Evolutionary conservation across 2,113 vertebrate genomes (phyloP).

Genomic region (Gavialis gangeticus): DNA sequence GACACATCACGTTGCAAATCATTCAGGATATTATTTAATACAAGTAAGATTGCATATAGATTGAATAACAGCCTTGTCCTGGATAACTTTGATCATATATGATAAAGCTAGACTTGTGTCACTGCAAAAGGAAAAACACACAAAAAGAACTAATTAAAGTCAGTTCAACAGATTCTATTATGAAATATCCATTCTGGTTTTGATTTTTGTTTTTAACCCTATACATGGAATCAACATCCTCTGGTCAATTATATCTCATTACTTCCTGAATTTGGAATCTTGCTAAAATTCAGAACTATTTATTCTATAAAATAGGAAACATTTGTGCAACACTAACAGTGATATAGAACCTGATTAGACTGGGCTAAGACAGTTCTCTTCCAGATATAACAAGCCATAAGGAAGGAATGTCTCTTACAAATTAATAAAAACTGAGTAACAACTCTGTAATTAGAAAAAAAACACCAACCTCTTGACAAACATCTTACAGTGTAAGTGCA

Average conservation of each 20-base stretch:
- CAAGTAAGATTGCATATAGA: neutral
- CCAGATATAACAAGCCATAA: neutral
- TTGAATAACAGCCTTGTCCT: neutral
- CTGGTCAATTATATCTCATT: neutral
- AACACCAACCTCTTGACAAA: too few species aligned
- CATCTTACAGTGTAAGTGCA: too few species aligned
- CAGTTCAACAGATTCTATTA: neutral
- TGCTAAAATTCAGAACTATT: neutral
- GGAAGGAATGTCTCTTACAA: neutral
- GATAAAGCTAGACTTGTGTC: neutral
- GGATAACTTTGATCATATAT: neutral
- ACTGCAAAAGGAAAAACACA: neutral
- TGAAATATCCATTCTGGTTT: neutral
- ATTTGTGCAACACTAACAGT: too few species aligned
- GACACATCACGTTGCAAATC: neutral
- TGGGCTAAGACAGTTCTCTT: neutral
- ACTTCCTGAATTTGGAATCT: neutral
- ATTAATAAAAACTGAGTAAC: neutral
- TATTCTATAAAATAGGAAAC: neutral
- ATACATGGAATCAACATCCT: neutral
- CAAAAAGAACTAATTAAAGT: neutral
- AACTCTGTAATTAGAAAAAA: too few species aligned
- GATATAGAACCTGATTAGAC: neutral
- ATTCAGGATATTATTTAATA: neutral
- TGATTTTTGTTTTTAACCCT: neutral